Evolutionary conservation across 2,797 vertebrate species (phyloP).

Genomic region (Gambusia yucatana): DNA sequence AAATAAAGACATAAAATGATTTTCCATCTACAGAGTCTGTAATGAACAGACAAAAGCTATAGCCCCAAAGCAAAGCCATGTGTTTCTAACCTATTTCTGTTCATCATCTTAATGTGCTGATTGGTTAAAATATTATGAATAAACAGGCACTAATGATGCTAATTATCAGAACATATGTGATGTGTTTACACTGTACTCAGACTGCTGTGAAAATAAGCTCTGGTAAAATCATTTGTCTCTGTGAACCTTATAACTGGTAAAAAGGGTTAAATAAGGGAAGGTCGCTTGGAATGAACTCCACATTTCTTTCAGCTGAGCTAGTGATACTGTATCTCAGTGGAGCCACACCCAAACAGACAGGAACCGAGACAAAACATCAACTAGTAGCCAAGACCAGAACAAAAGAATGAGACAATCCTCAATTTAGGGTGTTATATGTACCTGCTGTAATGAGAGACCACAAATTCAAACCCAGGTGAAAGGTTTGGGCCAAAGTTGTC

Average conservation of each 20-base stretch:
- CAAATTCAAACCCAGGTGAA: neutral
- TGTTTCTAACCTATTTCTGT: conserved; percentile 51
- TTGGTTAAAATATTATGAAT: conserved; percentile 56
- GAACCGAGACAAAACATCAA: conserved; percentile 56
- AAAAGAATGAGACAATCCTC: conserved; percentile 44
- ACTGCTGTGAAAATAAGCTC: conserved; percentile 30
- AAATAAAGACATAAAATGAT: conserved; percentile 50
- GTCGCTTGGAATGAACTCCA: conserved; percentile 32
- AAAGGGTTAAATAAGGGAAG: conserved; percentile 42
- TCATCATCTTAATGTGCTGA: conserved; percentile 55
- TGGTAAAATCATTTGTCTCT: conserved; percentile 37
- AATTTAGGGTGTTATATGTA: conserved; percentile 25
- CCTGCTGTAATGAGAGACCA: neutral
- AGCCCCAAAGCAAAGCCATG: conserved; percentile 33
- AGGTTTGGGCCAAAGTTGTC: neutral
- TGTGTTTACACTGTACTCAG: conserved; percentile 36
- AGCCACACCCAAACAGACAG: conserved; percentile 38
- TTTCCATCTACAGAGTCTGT: conserved; percentile 24
- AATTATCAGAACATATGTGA: conserved; percentile 68
- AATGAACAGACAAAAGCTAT: conserved; percentile 27
- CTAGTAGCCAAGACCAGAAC: conserved; percentile 52
- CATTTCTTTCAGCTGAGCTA: conserved; percentile 35
- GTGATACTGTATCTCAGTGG: conserved; percentile 30
- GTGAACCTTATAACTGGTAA: conserved; percentile 36
- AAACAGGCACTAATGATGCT: conserved; percentile 56